phyloP scores from a whole-genome alignment of 2,113 vertebrate species.

The Oreotrochilus melanogaster region DNA sequence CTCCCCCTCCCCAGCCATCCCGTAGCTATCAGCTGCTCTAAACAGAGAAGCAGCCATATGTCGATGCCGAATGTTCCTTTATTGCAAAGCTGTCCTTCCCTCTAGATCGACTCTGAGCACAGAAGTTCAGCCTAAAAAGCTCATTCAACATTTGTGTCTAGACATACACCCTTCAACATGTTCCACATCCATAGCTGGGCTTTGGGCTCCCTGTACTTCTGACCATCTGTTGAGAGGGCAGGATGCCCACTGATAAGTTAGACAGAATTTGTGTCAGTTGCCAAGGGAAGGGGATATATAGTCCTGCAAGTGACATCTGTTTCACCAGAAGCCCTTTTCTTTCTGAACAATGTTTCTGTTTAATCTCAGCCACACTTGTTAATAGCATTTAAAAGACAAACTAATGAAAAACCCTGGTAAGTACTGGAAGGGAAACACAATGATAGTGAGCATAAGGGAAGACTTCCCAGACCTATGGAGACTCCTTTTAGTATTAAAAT shows the following conservation, averaged over 20 bases:
- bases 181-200: background rate
- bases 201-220: background rate
- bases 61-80: conserved; percentile 16
- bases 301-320: conserved; percentile 44
- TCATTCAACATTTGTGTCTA: background rate
- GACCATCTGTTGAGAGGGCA: conserved; percentile 59
- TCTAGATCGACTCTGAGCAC: background rate
- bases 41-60: conserved; percentile 10
- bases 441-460: background rate
- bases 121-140: conserved; percentile 27
- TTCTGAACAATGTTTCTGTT: conserved; percentile 15
- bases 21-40: background rate
- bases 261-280: conserved; percentile 19
- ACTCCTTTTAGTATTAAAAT: background rate
- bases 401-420: background rate
- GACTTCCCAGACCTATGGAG: background rate
- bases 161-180: background rate
- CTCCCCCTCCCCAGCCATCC: background rate
- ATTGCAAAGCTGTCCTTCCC: background rate
- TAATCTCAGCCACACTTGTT: background rate
- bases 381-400: background rate
- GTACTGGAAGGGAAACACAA: background rate
- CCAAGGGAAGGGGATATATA: conserved; percentile 26
- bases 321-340: conserved; percentile 20
- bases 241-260: conserved; percentile 25